Conservation (phyloP, 2,113 vertebrate genomes). For the Paramisgurnus dabryanus region DNA sequence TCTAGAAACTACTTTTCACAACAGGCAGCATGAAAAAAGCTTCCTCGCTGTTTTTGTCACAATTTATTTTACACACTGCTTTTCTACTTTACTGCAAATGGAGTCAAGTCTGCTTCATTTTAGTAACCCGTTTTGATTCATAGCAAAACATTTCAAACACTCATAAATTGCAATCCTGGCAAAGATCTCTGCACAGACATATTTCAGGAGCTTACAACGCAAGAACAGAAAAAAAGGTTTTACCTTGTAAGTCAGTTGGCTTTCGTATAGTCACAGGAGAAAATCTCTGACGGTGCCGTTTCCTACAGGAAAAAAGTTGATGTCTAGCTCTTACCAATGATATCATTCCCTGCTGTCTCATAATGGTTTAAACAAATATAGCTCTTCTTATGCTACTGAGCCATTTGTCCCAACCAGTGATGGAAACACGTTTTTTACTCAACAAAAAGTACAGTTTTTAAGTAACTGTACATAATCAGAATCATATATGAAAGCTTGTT, state of each 20-base stretch:
- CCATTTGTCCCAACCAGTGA: too few species aligned
- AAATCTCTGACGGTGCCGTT: slow-evolving; percentile 62
- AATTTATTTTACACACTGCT: too few species aligned
- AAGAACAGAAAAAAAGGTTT: not conserved
- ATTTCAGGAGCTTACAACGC: not conserved
- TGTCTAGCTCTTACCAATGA: slow-evolving; percentile 33
- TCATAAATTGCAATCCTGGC: not conserved
- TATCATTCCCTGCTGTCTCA: slow-evolving; percentile 24
- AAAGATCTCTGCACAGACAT: not conserved
- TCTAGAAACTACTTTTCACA: too few species aligned
- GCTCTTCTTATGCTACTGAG: not conserved
- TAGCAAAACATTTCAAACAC: not conserved
- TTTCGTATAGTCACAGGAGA: slow-evolving; percentile 48
- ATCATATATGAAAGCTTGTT: too few species aligned
- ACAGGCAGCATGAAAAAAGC: not conserved
- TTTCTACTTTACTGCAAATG: too few species aligned
- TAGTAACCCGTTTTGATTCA: too few species aligned
- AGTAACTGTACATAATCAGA: too few species aligned
- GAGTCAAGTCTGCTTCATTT: too few species aligned
- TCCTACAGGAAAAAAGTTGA: slow-evolving; percentile 52
- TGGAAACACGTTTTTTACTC: too few species aligned
- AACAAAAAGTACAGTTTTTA: too few species aligned
- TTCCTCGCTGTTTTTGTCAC: too few species aligned
- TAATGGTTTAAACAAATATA: not conserved
- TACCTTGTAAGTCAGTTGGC: slow-evolving; percentile 11